Evolutionary conservation across 2,113 vertebrate genomes (phyloP).

Genomic region (Tympanuchus pallidicinctus): DNA sequence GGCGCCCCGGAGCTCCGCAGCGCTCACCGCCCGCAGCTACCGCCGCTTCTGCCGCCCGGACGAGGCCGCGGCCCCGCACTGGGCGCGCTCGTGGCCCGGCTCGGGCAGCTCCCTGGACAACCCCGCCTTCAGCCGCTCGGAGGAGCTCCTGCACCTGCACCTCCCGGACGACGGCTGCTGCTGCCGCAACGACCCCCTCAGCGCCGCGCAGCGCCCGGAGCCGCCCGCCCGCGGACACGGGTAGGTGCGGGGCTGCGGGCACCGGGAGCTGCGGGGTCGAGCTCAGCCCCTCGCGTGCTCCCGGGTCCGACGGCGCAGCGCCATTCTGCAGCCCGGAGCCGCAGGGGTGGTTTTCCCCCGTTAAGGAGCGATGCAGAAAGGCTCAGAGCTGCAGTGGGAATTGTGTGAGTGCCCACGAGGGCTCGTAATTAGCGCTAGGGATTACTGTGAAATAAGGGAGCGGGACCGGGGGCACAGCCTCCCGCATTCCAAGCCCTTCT

Average conservation of each 20-base stretch:
- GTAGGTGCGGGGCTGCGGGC: not conserved
- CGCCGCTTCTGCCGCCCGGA: constrained; percentile 91
- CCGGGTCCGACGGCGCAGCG: too few relatives aligned
- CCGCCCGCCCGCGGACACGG: not conserved
- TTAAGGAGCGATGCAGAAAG: not conserved
- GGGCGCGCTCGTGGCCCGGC: constrained; percentile 81
- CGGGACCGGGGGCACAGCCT: not conserved
- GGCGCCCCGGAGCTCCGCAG: too few relatives aligned
- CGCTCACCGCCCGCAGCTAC: constrained; percentile 73
- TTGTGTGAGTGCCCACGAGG: not conserved
- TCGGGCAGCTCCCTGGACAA: constrained; percentile 86
- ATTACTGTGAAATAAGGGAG: not conserved
- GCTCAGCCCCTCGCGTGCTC: too few relatives aligned
- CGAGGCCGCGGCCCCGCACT: constrained; percentile 86
- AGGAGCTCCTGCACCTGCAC: constrained; percentile 86
- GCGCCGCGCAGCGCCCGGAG: accelerated
- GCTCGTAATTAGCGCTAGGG: too few relatives aligned
- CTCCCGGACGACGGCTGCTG: constrained; percentile 76
- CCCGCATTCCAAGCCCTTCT: not conserved
- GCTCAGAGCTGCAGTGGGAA: not conserved
- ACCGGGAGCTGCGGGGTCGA: too few relatives aligned
- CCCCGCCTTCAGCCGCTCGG: constrained; percentile 85
- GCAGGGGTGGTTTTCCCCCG: too few relatives aligned
- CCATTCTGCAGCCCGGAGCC: too few relatives aligned
- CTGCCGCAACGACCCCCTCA: constrained; percentile 76